Conservation (phyloP, 2,888 invertebrate genomes). For the Habroteleia sp. region DNA sequence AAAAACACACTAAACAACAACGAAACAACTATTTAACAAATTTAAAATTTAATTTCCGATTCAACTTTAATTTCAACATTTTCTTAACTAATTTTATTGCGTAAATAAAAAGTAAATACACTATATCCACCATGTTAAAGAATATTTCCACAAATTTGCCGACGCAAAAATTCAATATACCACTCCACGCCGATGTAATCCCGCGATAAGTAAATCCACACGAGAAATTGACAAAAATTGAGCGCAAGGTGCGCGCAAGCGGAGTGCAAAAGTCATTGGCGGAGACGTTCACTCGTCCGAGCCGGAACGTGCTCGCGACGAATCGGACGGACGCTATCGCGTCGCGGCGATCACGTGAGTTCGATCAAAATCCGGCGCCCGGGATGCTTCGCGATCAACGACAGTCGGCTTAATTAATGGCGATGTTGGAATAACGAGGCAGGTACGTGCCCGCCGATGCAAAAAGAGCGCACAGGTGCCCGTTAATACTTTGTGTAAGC, state of each 20-base stretch:
- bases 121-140: no score
- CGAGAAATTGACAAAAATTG: no score
- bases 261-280: slow-evolving; percentile 45
- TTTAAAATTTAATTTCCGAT: no score
- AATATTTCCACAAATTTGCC: no score
- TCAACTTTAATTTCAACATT: no score
- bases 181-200: not conserved
- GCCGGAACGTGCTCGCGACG: slow-evolving; percentile 35
- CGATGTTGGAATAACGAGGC: slow-evolving; percentile 73
- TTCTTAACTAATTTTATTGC: no score
- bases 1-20: no score
- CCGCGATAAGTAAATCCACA: no score
- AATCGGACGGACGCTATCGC: slow-evolving; percentile 59
- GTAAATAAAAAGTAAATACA: no score
- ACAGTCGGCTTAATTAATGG: slow-evolving; percentile 70
- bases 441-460: slow-evolving; percentile 60
- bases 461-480: slow-evolving; percentile 69
- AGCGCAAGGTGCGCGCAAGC: slow-evolving; percentile 40
- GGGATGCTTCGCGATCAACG: slow-evolving; percentile 51
- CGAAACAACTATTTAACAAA: no score
- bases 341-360: slow-evolving; percentile 39
- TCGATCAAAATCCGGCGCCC: slow-evolving; percentile 54
- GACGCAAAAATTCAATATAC: no score
- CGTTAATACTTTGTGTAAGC: slow-evolving; percentile 55
- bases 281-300: slow-evolving; percentile 12